A percentile compares a stretch with the other conserved stretches of the same genome.
Conservation (phyloP, 2,113 vertebrate genomes). For the Epinephelus cyanopodus region DNA sequence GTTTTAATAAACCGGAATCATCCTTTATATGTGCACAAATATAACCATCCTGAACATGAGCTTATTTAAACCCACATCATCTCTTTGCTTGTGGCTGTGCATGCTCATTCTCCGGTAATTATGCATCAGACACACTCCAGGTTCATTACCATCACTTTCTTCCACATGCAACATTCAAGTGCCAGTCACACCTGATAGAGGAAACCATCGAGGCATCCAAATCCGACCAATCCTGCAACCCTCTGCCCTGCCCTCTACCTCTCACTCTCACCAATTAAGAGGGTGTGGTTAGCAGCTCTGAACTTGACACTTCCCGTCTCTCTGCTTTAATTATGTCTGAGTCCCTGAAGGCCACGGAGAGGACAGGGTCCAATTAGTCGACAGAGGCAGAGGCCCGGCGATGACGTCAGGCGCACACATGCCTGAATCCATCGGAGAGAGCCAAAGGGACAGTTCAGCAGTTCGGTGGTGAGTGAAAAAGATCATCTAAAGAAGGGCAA, state of each 20-base stretch:
- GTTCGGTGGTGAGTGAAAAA: slow-evolving; percentile 27
- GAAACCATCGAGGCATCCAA: slow-evolving; percentile 52
- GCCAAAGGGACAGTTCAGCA: slow-evolving; percentile 26
- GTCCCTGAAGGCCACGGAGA: slow-evolving; percentile 64
- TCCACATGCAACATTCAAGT: slow-evolving; percentile 49
- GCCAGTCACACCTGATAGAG: slow-evolving; percentile 47
- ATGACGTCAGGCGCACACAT: slow-evolving; percentile 47
- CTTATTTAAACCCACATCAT: slow-evolving; percentile 45
- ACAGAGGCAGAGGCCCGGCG: slow-evolving; percentile 29
- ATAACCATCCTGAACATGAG: slow-evolving; percentile 4
- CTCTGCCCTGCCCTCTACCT: slow-evolving; percentile 54
- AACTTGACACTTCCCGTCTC: slow-evolving; percentile 67
- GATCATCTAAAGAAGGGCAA: slow-evolving; percentile 1
- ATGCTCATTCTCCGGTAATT: slow-evolving; percentile 52
- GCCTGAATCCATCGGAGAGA: slow-evolving; percentile 51
- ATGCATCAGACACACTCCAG: slow-evolving; percentile 59
- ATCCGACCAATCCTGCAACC: slow-evolving; percentile 29
- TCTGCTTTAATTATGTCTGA: slow-evolving; percentile 68
- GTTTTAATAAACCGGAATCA: background rate
- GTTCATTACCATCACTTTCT: slow-evolving; percentile 68
- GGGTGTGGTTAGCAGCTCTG: slow-evolving; percentile 70
- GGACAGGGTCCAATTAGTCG: slow-evolving; percentile 72
- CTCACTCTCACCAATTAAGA: slow-evolving; percentile 67
- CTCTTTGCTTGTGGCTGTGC: slow-evolving; percentile 42
- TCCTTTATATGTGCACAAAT: background rate